phyloP scores from a whole-genome alignment of 2,797 vertebrate species.

The Gephyroberyx darwinii region DNA sequence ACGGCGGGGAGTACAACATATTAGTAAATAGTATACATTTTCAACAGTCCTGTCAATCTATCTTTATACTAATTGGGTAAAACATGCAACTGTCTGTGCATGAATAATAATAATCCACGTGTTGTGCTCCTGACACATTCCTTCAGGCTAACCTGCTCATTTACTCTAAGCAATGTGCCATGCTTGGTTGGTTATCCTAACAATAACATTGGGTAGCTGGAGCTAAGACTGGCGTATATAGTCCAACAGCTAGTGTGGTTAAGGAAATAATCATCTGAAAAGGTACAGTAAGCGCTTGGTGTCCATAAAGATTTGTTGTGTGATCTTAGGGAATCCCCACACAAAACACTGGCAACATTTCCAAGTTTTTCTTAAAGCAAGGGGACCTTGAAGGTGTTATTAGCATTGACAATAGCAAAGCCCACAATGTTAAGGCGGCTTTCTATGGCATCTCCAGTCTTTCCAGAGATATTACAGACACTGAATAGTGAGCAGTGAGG shows the following conservation, averaged over 20 bases:
- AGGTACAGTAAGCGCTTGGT: not conserved
- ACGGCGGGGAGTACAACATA: too few species aligned
- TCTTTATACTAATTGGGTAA: not conserved
- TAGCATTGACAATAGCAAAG: too few species aligned
- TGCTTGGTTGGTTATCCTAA: slow-evolving; percentile 1
- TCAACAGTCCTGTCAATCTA: not conserved
- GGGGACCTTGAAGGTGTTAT: not conserved
- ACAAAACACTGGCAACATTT: not conserved
- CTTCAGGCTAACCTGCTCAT: not conserved
- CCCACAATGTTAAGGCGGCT: not conserved
- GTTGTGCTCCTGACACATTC: not conserved
- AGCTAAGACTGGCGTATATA: not conserved
- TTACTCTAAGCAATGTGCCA: not conserved
- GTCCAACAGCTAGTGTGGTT: not conserved
- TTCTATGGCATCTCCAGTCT: not conserved
- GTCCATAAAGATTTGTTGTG: not conserved
- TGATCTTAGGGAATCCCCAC: not conserved
- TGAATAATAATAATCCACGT: not conserved
- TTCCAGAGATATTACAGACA: not conserved
- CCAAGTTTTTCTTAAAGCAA: not conserved
- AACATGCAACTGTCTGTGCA: not conserved
- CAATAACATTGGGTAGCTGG: not conserved
- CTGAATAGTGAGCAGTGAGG: too few species aligned
- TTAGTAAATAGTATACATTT: too few species aligned
- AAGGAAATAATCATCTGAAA: not conserved